phyloP scores from a whole-genome alignment of 2,797 vertebrate genomes.

The Myioborus melanocephalus region DNA sequence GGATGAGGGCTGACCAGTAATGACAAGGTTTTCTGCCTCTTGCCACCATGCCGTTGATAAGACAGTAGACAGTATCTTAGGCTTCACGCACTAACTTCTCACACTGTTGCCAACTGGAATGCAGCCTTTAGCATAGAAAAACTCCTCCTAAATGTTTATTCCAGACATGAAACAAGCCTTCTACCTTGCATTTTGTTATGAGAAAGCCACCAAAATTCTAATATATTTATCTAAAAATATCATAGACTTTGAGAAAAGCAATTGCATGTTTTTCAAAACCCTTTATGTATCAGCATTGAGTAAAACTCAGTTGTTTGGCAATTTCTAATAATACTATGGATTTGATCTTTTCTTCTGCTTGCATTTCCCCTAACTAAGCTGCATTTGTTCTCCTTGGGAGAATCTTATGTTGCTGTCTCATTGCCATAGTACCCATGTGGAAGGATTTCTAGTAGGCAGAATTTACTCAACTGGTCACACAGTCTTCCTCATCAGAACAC shows the following conservation, averaged over 20 bases:
- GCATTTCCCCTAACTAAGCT: not conserved
- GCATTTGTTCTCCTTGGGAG: not conserved
- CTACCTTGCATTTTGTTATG: not conserved
- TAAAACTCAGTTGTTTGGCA: not conserved
- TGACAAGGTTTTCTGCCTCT: not conserved
- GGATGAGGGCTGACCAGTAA: not conserved
- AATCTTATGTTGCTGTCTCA: not conserved
- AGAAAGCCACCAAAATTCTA: not conserved
- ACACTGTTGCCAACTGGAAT: not conserved
- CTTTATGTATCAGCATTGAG: not conserved
- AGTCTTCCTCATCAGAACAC: not conserved
- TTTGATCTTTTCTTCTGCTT: not conserved
- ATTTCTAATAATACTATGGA: not conserved
- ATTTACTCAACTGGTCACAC: not conserved
- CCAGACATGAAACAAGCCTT: not conserved
- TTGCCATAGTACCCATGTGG: not conserved
- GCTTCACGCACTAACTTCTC: not conserved
- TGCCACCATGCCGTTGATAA: not conserved
- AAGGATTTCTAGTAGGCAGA: not conserved
- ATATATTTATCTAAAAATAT: not conserved
- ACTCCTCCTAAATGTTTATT: not conserved
- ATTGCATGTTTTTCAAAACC: not conserved
- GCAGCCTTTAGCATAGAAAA: not conserved
- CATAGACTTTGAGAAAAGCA: not conserved
- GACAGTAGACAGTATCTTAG: not conserved